Evolutionary conservation across 2,888 invertebrate genomes (phyloP), one percentile per base, ranked within the genome.

Genomic region (Sabatieria punctata): DNA sequence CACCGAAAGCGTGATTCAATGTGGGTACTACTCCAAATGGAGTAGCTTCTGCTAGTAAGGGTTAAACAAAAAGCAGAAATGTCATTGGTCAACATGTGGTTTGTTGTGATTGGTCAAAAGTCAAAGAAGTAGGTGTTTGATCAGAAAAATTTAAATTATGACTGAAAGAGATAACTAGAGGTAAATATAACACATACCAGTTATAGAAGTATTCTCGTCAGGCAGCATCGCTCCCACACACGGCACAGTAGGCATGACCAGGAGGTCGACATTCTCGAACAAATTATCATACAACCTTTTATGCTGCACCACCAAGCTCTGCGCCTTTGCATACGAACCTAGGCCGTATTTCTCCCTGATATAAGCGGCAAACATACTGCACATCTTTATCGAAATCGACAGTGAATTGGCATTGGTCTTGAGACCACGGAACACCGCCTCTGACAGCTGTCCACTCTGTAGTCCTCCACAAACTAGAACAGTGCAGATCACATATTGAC

Each of bases 231-330:
- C 49, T 11, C 54, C 43, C 33, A 46, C 49, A 37, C 41, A 49
- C 13, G 55, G 50, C 23, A 55, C 33, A 6, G 61, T 61, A 13
- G 61, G 60, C 57, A 60, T 56, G 13, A 61, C 46, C 8, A 61
- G 45, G 37, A 59, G 58, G 41, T 61, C 60, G 48, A 52, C 57
- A 22, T 52, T 46, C 21, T 49, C 41, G 37, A 61, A 50, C 8
- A 50, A 52, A 11, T 52, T 45, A 35, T 61, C 52, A 37, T 61
- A 60, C 3, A 49, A 53, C 23, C 41, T 6, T 6, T 30, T 27
- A 4, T 26, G 42, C 18, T 18, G 6, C 8, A n/a, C 13, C 6
- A 45, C 27, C 30, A 55, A 39, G 48, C 58, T 60, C 26, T 51
- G 50, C 1, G 52, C 54, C 37, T 57, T 59, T 13, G 53, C 43